Evolutionary conservation across 1,140 invertebrate genomes (phyloP).

Genomic region (Drosophila nigrodunni): DNA sequence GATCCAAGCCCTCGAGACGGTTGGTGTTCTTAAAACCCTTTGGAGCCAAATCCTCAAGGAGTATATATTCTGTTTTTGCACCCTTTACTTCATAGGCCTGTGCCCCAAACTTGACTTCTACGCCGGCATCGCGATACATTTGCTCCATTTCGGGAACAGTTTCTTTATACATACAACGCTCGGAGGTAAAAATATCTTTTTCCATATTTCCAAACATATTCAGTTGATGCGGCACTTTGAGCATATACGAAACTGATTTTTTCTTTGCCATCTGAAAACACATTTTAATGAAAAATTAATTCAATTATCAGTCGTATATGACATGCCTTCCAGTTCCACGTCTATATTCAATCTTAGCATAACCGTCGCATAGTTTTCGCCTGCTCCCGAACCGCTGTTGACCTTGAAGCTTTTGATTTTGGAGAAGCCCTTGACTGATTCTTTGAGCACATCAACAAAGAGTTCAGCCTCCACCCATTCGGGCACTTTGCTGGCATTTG

Average conservation of each 20-base stretch:
- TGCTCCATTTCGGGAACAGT: slow-evolving; percentile 71
- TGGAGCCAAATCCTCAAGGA: slow-evolving; percentile 86
- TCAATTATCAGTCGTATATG: not conserved
- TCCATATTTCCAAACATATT: slow-evolving; percentile 43
- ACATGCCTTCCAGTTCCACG: slow-evolving; percentile 62
- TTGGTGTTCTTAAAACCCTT: slow-evolving; percentile 85
- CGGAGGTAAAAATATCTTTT: slow-evolving; percentile 55
- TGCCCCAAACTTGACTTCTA: slow-evolving; percentile 57
- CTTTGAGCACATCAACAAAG: slow-evolving; percentile 60
- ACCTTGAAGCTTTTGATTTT: slow-evolving; percentile 61
- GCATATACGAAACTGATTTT: slow-evolving; percentile 60
- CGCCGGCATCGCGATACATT: slow-evolving; percentile 72
- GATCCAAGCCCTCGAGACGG: slow-evolving; percentile 85
- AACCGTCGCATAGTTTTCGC: slow-evolving; percentile 68
- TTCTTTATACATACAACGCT: slow-evolving; percentile 53
- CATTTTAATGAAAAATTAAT: not conserved
- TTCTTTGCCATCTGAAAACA: slow-evolving; percentile 54
- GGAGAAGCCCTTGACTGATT: slow-evolving; percentile 52
- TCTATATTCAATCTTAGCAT: slow-evolving; percentile 62
- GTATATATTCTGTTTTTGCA: slow-evolving; percentile 64
- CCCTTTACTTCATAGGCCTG: slow-evolving; percentile 49
- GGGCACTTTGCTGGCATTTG: slow-evolving; percentile 40
- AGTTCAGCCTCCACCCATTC: slow-evolving; percentile 54
- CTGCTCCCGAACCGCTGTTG: slow-evolving; percentile 42
- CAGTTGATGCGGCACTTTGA: slow-evolving; percentile 58